Base-by-base conservation (phyloP, 2,888 invertebrate genomes). In the Resseliella maxima region DNA sequence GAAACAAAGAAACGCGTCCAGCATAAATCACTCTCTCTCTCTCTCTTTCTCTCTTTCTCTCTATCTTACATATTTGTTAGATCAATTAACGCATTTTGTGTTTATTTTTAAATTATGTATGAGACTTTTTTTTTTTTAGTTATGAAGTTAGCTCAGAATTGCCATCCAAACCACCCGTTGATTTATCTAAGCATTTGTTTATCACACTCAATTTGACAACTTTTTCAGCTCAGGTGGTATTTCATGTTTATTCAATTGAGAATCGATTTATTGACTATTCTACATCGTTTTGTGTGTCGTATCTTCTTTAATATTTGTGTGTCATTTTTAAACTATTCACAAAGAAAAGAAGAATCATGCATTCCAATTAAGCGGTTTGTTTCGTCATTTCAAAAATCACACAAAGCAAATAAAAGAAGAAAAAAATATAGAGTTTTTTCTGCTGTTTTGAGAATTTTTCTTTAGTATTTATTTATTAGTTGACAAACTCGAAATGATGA, bases 11-110 rank as follows among this genome's bases (percentile, higher is more conserved):
- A 50, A 50, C 50, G 10, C 24, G 59, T 24, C 24, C 24, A n/a
- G 59, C 59, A 15, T 50, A 1, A 59, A n/a, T n/a, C n/a, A n/a
- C n/a, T 59, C 59, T 2, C 0, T n/a, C 24, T 59, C 24, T 24
- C 24, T 59, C 27, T 59, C 24, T 24, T 24, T 59, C 27, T 59
- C 24, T 8, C 18, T 50, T 21, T 50, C 15, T 10, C 50, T 24
- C 24, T 59, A n/a, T 24, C 1, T 24, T 59, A 5, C 5, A 8
- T 24, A 24, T 59, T 59, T 59, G 59, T 24, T 59, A 24, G 31
- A 72, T 72, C 72, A 72, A 72, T 72, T 72, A 72, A 72, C 72
- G 35, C 72, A 72, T 35, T 72, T 72, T 35, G 72, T 72, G n/a
- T n/a, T n/a, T n/a, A 72, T 31, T 31, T 72, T 72, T 72, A 12